These are phyloP conservation scores for Erpetoichthys calabaricus DNA, from an alignment of 2,797 vertebrate species.

Conservation along the genomic window DNA sequence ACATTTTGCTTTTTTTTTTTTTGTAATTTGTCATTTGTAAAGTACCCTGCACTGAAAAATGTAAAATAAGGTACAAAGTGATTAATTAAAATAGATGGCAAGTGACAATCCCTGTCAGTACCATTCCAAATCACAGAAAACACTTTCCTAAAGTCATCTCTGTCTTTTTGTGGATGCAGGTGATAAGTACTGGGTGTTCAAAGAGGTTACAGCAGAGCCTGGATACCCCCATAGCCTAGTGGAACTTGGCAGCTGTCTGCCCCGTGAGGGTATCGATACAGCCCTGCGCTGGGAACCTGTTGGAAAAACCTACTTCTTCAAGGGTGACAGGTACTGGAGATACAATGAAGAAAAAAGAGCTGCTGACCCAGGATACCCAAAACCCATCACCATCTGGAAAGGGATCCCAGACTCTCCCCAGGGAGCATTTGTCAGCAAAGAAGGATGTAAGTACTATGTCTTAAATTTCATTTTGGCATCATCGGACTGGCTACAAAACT, in stretches of 20 bases:
- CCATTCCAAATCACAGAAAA: slow-evolving; percentile 3
- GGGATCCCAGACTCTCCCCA: slow-evolving; percentile 83
- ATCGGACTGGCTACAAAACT: neutral
- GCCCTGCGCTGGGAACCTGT: slow-evolving; percentile 90
- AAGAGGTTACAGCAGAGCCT: slow-evolving; percentile 80
- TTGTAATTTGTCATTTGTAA: too few species aligned
- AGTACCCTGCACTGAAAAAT: too few species aligned
- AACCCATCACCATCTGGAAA: slow-evolving; percentile 87
- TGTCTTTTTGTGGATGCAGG: slow-evolving; percentile 38
- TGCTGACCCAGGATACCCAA: slow-evolving; percentile 83
- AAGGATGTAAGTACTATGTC: slow-evolving; percentile 74
- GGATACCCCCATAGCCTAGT: slow-evolving; percentile 84
- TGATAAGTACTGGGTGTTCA: slow-evolving; percentile 93
- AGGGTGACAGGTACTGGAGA: slow-evolving; percentile 91
- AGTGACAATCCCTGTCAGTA: too few species aligned
- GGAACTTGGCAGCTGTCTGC: slow-evolving; percentile 78
- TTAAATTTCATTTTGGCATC: neutral
- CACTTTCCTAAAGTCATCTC: slow-evolving; percentile 5
- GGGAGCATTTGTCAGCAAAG: slow-evolving; percentile 90
- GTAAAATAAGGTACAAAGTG: too few species aligned
- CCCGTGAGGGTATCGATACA: slow-evolving; percentile 80
- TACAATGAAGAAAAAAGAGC: slow-evolving; percentile 85
- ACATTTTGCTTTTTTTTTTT: too few species aligned
- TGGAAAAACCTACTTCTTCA: slow-evolving; percentile 96
- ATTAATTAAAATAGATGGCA: too few species aligned